A percentile compares a stretch with the other conserved stretches of the same genome.
Conservation (phyloP, 2,113 vertebrate species). For the Pseudois nayaur region DNA sequence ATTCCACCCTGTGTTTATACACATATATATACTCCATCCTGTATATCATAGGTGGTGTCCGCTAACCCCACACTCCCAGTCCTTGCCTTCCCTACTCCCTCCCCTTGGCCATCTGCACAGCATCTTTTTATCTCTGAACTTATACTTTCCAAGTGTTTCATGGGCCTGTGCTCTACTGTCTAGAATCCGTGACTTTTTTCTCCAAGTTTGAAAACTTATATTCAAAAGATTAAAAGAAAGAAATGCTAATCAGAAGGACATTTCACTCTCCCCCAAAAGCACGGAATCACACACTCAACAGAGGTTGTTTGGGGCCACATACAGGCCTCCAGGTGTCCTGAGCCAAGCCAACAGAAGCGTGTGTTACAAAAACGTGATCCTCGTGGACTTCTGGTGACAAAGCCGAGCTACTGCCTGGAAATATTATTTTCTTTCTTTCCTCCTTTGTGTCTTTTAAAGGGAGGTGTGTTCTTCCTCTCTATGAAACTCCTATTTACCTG, state of each 20-base stretch:
- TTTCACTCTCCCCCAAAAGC: not conserved
- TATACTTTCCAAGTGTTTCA: not conserved
- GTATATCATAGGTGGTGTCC: too few species aligned
- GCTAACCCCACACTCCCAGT: not conserved
- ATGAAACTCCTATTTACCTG: not conserved
- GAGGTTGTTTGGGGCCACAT: fast-evolving
- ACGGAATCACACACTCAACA: fast-evolving
- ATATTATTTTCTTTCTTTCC: not conserved
- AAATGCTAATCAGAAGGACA: not conserved
- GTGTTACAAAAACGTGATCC: fast-evolving
- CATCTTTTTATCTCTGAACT: not conserved
- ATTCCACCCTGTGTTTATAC: too few species aligned
- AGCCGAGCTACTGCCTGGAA: too few species aligned
- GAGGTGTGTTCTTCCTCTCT: not conserved
- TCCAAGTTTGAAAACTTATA: not conserved
- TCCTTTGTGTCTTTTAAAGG: not conserved
- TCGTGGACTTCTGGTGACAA: fast-evolving
- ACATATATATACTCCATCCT: too few species aligned
- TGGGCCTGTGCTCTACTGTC: fast-evolving
- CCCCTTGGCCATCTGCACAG: not conserved
- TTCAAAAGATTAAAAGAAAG: not conserved
- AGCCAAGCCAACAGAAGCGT: fast-evolving
- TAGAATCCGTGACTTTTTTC: fast-evolving
- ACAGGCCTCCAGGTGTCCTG: fast-evolving
- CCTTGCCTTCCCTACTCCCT: fast-evolving